phyloP scores from a whole-genome alignment of 2,113 vertebrate species.

The Trogon melanurus region DNA sequence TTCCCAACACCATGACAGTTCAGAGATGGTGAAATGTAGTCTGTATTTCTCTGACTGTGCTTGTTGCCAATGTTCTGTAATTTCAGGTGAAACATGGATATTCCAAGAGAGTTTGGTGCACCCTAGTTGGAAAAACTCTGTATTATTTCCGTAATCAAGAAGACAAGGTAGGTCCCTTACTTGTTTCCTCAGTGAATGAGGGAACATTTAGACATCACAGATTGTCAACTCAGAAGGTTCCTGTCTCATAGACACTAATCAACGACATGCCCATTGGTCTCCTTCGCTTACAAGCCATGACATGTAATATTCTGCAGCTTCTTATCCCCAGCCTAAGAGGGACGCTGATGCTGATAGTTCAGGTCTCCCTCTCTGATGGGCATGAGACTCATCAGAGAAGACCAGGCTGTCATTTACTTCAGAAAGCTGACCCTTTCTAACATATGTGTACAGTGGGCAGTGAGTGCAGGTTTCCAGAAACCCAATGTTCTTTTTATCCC shows the following conservation, averaged over 20 bases:
- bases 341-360: not conserved
- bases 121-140: conserved; percentile 88
- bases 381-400: not conserved
- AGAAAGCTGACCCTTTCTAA: not conserved
- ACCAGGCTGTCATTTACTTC: not conserved
- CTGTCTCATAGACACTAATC: not conserved
- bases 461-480: not conserved
- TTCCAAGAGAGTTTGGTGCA: conserved; percentile 95
- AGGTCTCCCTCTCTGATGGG: not conserved
- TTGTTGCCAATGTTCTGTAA: conserved; percentile 20
- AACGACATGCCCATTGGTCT: not conserved
- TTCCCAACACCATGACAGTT: not conserved
- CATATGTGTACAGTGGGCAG: not conserved
- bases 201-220: not conserved
- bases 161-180: conserved; percentile 86
- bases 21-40: not conserved
- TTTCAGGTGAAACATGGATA: conserved; percentile 96
- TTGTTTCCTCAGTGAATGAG: not conserved
- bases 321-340: not conserved
- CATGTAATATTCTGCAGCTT: not conserved
- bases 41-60: not conserved
- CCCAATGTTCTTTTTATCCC: not conserved
- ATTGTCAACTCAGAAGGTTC: not conserved
- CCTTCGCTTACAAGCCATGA: not conserved
- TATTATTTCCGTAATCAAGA: conserved; percentile 97